Conservation (phyloP, 2,113 vertebrate genomes). For the Hippocampus abdominalis region DNA sequence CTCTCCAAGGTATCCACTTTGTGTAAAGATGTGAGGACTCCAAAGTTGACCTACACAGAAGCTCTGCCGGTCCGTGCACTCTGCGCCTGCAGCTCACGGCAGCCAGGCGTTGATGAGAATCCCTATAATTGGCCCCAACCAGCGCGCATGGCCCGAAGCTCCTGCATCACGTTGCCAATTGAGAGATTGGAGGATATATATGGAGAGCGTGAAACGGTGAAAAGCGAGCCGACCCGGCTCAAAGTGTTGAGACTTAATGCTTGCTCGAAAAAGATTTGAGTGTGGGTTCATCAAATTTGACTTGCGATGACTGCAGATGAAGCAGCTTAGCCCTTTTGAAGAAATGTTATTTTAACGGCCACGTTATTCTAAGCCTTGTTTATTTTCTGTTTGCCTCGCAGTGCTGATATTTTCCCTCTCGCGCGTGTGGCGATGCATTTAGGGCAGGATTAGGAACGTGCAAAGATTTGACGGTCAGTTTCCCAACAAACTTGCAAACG, state of each 20-base stretch:
- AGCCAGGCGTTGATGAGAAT: conserved; percentile 68
- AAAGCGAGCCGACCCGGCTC: conserved; percentile 47
- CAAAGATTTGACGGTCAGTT: neutral
- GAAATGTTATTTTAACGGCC: conserved; percentile 3
- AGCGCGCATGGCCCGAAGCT: conserved; percentile 62
- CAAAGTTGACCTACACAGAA: conserved; percentile 60
- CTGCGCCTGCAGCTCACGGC: conserved; percentile 58
- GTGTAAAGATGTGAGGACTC: conserved; percentile 59
- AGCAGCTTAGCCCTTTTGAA: conserved; percentile 19
- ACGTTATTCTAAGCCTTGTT: conserved; percentile 11
- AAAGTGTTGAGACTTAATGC: conserved; percentile 34
- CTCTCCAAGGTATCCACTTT: conserved; percentile 64
- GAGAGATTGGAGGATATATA: conserved; percentile 56
- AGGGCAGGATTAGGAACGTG: conserved; percentile 3
- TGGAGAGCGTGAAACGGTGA: conserved; percentile 41
- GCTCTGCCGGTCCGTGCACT: conserved; percentile 58
- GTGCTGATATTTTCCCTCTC: neutral
- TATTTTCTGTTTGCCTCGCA: conserved; percentile 10
- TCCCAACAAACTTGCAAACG: neutral
- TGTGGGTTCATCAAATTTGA: conserved; percentile 31
- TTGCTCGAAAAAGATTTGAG: conserved; percentile 30
- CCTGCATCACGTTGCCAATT: conserved; percentile 58
- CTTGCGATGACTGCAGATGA: conserved; percentile 21
- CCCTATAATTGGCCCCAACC: conserved; percentile 72
- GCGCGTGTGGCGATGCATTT: neutral